phyloP scores from a whole-genome alignment of 2,113 vertebrate genomes.

The Strix aluco region DNA sequence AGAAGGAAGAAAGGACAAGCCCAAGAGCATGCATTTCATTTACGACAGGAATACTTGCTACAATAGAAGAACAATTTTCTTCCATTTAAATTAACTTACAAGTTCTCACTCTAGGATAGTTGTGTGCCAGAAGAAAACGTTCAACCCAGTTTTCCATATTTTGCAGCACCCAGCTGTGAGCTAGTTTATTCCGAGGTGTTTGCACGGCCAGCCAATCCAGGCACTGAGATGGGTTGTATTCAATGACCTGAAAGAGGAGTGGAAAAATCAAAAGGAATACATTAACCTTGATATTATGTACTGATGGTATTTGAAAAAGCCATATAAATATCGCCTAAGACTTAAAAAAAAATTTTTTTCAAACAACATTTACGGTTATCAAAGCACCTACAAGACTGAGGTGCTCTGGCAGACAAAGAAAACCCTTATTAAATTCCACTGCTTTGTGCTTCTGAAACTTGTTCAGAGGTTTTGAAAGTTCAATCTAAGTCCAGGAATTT shows the following conservation, averaged over 20 bases:
- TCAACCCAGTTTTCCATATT: slow-evolving; percentile 99
- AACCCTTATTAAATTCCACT: neutral
- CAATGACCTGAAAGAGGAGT: slow-evolving; percentile 85
- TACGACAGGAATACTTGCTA: neutral
- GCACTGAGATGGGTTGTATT: slow-evolving; percentile 98
- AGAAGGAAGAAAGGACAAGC: neutral
- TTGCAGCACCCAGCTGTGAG: slow-evolving; percentile 99
- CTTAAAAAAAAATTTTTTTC: neutral
- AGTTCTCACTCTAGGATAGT: slow-evolving; percentile 97
- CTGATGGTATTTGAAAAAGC: neutral
- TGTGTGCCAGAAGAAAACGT: slow-evolving; percentile 96
- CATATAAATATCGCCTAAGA: neutral
- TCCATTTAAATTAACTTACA: slow-evolving; percentile 80
- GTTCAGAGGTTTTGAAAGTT: neutral
- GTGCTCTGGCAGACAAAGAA: neutral
- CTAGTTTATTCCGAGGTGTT: slow-evolving; percentile 96
- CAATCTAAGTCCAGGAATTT: neutral
- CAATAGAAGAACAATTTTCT: neutral
- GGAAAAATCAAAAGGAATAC: neutral
- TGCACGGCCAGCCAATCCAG: slow-evolving; percentile 98
- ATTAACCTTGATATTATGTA: neutral
- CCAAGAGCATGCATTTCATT: neutral
- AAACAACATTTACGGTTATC: neutral
- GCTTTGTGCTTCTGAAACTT: neutral
- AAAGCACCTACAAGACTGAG: neutral